These are phyloP conservation scores for Drosophila flavopinicola DNA, from an alignment of 2,888 invertebrate genomes.

Conservation along the genomic window DNA sequence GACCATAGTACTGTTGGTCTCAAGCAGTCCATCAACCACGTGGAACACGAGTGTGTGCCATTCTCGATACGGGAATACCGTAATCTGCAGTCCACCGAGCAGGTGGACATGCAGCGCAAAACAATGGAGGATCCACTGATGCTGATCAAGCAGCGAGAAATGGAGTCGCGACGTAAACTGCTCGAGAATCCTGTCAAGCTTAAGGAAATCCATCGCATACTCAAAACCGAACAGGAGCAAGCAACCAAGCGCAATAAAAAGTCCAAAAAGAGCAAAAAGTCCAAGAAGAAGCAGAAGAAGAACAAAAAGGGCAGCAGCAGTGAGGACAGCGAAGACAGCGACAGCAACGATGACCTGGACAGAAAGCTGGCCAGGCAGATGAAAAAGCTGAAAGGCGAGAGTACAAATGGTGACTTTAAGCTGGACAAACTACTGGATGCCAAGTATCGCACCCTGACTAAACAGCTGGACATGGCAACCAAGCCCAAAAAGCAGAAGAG, in stretches of 20 bases:
- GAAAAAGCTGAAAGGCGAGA: slow-evolving; percentile 87
- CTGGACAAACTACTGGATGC: slow-evolving; percentile 82
- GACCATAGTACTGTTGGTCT: slow-evolving; percentile 78
- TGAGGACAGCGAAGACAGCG: slow-evolving; percentile 35
- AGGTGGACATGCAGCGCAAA: slow-evolving; percentile 94
- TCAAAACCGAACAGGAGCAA: slow-evolving; percentile 86
- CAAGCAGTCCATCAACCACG: slow-evolving; percentile 87
- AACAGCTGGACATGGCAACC: slow-evolving; percentile 83
- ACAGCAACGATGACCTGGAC: slow-evolving; percentile 86
- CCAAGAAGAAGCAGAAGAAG: slow-evolving; percentile 74
- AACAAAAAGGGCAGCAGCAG: slow-evolving; percentile 83
- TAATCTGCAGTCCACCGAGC: slow-evolving; percentile 86
- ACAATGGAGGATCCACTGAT: slow-evolving; percentile 96
- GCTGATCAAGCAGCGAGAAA: slow-evolving; percentile 94
- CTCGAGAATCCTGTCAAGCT: slow-evolving; percentile 96
- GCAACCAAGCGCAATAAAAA: slow-evolving; percentile 57
- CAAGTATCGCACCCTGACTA: slow-evolving; percentile 83
- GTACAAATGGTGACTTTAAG: slow-evolving; percentile 70
- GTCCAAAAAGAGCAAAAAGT: slow-evolving; percentile 69
- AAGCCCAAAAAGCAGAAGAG: slow-evolving; percentile 57
- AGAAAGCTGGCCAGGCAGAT: slow-evolving; percentile 85
- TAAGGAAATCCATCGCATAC: slow-evolving; percentile 92
- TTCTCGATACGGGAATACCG: slow-evolving; percentile 87
- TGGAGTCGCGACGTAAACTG: slow-evolving; percentile 93
- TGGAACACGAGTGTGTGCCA: slow-evolving; percentile 91